Conservation (phyloP, 2,888 invertebrate species). For the Hirudinaria manillensis region DNA sequence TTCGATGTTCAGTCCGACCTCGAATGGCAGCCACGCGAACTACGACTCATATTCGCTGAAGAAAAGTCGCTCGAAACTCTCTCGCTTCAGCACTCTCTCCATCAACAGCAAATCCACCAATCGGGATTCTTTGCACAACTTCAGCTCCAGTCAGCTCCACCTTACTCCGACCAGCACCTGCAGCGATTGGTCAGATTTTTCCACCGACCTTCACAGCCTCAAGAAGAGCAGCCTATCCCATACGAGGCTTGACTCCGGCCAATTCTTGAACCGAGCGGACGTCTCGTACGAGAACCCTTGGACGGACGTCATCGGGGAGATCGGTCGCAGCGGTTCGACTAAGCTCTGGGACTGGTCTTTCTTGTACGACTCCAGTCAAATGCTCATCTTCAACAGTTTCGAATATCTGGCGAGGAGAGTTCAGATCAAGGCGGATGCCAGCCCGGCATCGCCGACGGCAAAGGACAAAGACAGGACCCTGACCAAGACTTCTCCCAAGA, state of each 20-base stretch:
- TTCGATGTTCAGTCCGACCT: background rate
- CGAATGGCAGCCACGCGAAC: background rate
- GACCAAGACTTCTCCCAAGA: background rate
- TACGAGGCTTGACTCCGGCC: background rate
- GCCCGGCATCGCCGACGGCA: background rate
- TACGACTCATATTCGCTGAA: conserved; percentile 14
- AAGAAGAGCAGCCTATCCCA: conserved; percentile 12
- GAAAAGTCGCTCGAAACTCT: conserved; percentile 13
- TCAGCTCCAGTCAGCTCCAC: background rate
- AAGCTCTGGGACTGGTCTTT: conserved; percentile 9
- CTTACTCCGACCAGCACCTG: background rate
- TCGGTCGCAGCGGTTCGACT: background rate
- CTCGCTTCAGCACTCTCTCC: conserved; percentile 5
- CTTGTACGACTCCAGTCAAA: conserved; percentile 14
- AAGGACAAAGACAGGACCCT: background rate
- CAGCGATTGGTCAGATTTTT: conserved; percentile 11
- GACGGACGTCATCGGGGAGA: conserved; percentile 1
- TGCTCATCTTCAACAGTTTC: background rate
- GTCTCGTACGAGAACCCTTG: conserved; percentile 17
- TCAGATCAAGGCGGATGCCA: no score
- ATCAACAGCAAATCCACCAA: conserved; percentile 10
- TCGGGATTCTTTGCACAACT: background rate
- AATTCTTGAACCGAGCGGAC: background rate
- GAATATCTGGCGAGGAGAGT: background rate
- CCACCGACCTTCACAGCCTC: background rate